Base-by-base conservation (phyloP, 53 echinoderm and acorn worm genomes). In the Paracentrotus lividus region DNA sequence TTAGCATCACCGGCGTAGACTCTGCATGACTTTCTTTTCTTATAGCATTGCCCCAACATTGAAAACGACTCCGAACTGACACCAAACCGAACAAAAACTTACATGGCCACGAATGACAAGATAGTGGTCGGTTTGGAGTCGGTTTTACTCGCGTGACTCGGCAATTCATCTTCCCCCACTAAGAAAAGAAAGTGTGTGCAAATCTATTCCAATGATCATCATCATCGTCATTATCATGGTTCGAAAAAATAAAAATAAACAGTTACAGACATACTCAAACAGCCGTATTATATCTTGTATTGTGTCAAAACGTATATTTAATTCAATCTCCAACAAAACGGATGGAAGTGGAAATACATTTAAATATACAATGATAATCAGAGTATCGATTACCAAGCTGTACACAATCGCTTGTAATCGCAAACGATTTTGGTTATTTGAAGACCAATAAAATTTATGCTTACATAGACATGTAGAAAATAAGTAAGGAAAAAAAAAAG, bases 311-410 rank as follows among this genome's bases (percentile, higher is more conserved):
- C 92, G 92, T 92, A 92, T 92, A 92, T 92, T 91, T 92, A 92
- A 92, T 92, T 91, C 45, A 92, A 81, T 92, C 92, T 92, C 92
- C 92, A 92, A 92, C 92, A 92, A 92, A 92, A 92, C 92, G 92
- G 92, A 92, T 92, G 92, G 92, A 92, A 92, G 92, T 92, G 92
- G 92, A 92, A 92, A 92, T 92, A 92, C 92, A 92, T 92, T 92
- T 92, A 92, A 91, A 78, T 92, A 81, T 92, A 92, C 92, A 92
- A 42, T 92, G 42, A 92, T 92, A 78, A 92, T 81, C 92, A 49
- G 12, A 81, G 42, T 54, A 92, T 81, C 81, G 92, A 92, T 81
- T 78, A 78, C 43, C 78, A 92, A 92, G 92, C 92, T 92, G 57
- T 92, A 92, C 92, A 92, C 12, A 10, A 92, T 81, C 92, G 92